A percentile compares a stretch with the other conserved stretches of the same genome.
Evolutionary conservation across 2,888 invertebrate genomes (phyloP).

Genomic region (Agrilus biguttatus): DNA sequence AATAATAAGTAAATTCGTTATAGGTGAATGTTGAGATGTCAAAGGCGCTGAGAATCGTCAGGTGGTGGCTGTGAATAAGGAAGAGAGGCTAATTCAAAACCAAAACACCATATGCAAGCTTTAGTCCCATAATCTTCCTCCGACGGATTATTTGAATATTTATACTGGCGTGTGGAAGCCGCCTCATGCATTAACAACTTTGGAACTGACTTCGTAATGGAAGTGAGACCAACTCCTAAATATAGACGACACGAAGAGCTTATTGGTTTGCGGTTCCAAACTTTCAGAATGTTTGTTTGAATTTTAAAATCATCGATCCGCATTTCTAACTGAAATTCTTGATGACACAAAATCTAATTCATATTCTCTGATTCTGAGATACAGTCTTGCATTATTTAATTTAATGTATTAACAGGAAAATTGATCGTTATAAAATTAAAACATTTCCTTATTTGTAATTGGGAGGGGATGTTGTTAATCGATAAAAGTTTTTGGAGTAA

Average conservation of each 20-base stretch:
- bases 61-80: conserved; percentile 1
- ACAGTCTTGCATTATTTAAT: too few species aligned
- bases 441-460: too few species aligned
- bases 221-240: conserved; percentile 11
- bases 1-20: background rate
- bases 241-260: too few species aligned
- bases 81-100: conserved; percentile 27
- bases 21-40: background rate
- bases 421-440: too few species aligned
- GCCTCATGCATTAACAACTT: conserved; percentile 29
- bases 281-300: conserved; percentile 9
- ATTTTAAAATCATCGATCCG: conserved; percentile 7
- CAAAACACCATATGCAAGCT: conserved; percentile 31
- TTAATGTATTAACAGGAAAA: too few species aligned
- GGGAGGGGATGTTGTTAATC: too few species aligned
- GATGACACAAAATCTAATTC: too few species aligned
- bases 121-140: conserved; percentile 32
- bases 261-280: too few species aligned
- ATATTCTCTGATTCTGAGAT: too few species aligned
- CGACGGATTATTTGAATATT: conserved; percentile 31
- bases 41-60: too few species aligned
- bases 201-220: conserved; percentile 25
- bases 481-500: too few species aligned
- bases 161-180: conserved; percentile 28
- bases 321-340: too few species aligned